phyloP scores from a whole-genome alignment of 2,113 vertebrate species.

The Triplophysa dalaica region DNA sequence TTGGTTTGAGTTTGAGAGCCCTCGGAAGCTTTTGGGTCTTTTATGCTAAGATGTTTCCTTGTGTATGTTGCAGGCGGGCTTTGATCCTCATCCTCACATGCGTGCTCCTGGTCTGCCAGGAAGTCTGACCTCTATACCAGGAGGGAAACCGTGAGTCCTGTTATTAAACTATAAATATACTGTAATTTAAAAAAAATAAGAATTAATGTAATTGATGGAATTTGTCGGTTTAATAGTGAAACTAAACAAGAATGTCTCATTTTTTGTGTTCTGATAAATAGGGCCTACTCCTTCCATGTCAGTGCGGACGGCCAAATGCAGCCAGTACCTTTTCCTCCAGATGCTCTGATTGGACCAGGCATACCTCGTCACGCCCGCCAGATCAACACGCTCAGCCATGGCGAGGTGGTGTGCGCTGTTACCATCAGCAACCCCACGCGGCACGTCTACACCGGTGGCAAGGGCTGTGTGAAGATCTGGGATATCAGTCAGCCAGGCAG shows the following conservation, averaged over 20 bases:
- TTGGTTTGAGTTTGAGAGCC: not conserved
- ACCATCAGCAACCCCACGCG: conserved; percentile 97
- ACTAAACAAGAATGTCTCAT: not conserved
- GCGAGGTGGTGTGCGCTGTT: conserved; percentile 93
- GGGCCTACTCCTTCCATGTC: conserved; percentile 94
- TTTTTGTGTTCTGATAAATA: conserved; percentile 53
- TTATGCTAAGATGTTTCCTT: not conserved
- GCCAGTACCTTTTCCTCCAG: conserved; percentile 93
- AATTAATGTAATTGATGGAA: not conserved
- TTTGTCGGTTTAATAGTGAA: not conserved
- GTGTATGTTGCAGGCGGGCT: conserved; percentile 79
- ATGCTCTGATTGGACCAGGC: conserved; percentile 90
- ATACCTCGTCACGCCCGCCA: conserved; percentile 94
- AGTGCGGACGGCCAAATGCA: conserved; percentile 97
- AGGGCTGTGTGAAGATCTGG: conserved; percentile 98
- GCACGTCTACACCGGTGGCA: conserved; percentile 94
- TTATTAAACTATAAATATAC: not conserved
- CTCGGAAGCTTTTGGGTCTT: not conserved
- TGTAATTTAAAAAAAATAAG: not conserved
- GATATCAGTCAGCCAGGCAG: conserved; percentile 96
- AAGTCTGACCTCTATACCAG: conserved; percentile 89
- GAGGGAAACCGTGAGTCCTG: conserved; percentile 90
- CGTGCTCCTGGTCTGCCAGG: conserved; percentile 86
- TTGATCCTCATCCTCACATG: conserved; percentile 93
- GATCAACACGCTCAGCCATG: conserved; percentile 94